Evolutionary conservation across 2,888 invertebrate species (phyloP), one percentile per base, ranked within the genome.

Genomic region (Drosophila affinis): DNA sequence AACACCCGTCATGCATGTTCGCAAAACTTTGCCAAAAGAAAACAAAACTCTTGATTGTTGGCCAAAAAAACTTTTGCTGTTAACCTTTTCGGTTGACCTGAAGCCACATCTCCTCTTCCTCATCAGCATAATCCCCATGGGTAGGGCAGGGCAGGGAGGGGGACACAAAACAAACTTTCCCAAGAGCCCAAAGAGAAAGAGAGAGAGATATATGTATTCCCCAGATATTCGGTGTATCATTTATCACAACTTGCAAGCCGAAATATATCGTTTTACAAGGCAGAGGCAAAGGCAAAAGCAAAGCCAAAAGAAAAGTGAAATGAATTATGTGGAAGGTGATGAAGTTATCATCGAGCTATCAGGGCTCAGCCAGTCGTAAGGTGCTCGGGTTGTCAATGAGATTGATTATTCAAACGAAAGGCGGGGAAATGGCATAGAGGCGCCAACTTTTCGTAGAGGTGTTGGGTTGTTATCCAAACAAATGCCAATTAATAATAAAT

Each of bases 191-290:
- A 12, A 21, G 29, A 34, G 29, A 56, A 21, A 49, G 21, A 21
- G 3, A 21, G 21, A 21, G 21, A 21, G 18, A 18, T 21, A 21
- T 47, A 55, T 56, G 69, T 48, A 45, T 47, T 32, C 39, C 17
- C 21, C 39, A 27, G 57, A 75, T 52, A 65, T 69, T 45, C 62
- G 21, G 58, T 64, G 62, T 57, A 77, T 83, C 79, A 83, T 83
- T 86, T 83, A 83, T 86, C 86, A 83, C 76, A 73, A 82, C 86
- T 79, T 76, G 75, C 76, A 70, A 56, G 14, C 54, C 44, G 14
- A 62, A 67, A 74, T 7, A 73, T 73, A 69, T 63, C 63, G 68
- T 63, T 7, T 68, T 72, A 73, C 68, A 63, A 65, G 62, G 70
- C 68, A 60, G 57, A 64, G 62, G 45, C 71, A 69, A 58, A 62